Evolutionary conservation across 1,140 invertebrate genomes (phyloP).

Genomic region (Wiebesia pumilae): DNA sequence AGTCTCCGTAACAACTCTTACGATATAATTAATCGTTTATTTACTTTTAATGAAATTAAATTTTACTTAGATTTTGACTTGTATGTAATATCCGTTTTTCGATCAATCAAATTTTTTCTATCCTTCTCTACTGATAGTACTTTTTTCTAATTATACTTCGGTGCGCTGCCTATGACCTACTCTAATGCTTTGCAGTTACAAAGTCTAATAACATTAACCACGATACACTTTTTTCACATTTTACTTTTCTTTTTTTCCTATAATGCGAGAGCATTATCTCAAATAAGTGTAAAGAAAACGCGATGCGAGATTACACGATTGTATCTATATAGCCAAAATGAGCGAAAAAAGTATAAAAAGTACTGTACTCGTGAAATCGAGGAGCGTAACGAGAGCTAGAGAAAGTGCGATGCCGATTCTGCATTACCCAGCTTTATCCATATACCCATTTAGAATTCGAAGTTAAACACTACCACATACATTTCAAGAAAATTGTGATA

Average conservation of each 20-base stretch:
- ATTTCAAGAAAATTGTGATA: too few species aligned
- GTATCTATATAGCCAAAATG: background rate
- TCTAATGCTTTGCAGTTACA: background rate
- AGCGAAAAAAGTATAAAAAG: background rate
- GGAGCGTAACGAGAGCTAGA: constrained; percentile 4
- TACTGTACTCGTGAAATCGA: background rate
- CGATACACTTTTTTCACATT: background rate
- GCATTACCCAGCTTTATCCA: background rate
- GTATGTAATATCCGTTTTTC: too few species aligned
- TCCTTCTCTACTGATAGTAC: too few species aligned
- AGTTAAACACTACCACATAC: too few species aligned
- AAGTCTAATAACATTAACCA: background rate
- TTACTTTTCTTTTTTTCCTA: background rate
- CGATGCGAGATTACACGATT: background rate
- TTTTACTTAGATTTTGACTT: background rate
- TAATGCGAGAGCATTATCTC: background rate
- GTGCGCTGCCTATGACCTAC: background rate
- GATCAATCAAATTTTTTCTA: too few species aligned
- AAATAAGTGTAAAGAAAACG: background rate
- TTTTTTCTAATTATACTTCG: background rate
- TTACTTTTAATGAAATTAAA: background rate
- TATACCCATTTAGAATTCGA: background rate
- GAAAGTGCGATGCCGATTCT: background rate
- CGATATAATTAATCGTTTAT: too few species aligned
- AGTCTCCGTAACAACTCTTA: too few species aligned